Evolutionary conservation across 2,113 vertebrate genomes (phyloP), one percentile per base, ranked within the genome.

Genomic region (Pteronura brasiliensis): DNA sequence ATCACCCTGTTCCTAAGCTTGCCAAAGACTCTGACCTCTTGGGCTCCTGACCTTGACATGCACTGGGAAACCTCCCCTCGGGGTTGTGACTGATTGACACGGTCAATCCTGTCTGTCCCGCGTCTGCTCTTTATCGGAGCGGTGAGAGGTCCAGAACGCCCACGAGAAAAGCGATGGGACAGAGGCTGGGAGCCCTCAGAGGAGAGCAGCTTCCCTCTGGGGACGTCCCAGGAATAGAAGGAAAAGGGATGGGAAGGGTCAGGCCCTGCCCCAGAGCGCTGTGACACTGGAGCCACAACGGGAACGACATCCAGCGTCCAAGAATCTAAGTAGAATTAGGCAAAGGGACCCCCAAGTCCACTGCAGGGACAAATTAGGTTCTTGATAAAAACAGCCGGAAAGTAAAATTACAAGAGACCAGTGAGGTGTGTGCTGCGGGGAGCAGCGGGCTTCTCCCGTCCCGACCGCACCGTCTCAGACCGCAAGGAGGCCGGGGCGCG

Each of bases 211-310:
- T 3, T 0, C 4, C 55, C 47, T 4, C 52, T 1, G 9, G 29
- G 13, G 27, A 25, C 6, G 20, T n/a, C 59, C 27, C 57, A 11
- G 36, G 69, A 31, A 18, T 2, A 1, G 36, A 36, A 15, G n/a
- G 25, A 52, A 44, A 44, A 82, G n/a, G 13, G 65, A 20, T 0
- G 1, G 8, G 8, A 9, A 0, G 5, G 11, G 65, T 17, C 6
- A 76, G 36, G 11, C 39, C 65, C 13, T 6, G 18, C 14, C 55
- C 84, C 21, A 18, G 72, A 3, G 57, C 7, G 18, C 52, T 1
- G n/a, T 7, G 23, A 3, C n/a, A 1, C 0, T 17, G 44, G 61
- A 92, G 2, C 23, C 57, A 36, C 25, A 11, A 0, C 12, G 1
- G 2, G 21, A 18, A 42, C 0, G 21, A 27, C 49, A 6, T 34